Evolutionary conservation across 2,888 invertebrate species (phyloP).

Genomic region (Craniophora ligustri): DNA sequence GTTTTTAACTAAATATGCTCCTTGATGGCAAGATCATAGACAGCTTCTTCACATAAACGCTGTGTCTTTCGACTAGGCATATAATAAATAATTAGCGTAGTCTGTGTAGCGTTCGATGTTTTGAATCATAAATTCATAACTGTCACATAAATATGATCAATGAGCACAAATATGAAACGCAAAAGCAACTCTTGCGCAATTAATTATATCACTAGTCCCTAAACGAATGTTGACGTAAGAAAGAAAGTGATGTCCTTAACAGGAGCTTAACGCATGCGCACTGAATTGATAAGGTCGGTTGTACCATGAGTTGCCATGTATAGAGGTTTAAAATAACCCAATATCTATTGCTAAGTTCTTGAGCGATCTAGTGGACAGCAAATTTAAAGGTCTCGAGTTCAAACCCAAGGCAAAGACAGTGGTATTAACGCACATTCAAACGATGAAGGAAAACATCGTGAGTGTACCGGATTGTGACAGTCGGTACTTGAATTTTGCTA

Average conservation of each 20-base stretch:
- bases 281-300: slow-evolving; percentile 68
- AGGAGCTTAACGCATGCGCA: slow-evolving; percentile 67
- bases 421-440: too few relatives aligned
- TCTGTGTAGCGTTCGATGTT: not conserved
- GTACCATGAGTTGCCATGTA: slow-evolving; percentile 17
- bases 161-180: not conserved
- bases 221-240: slow-evolving; percentile 74
- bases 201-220: slow-evolving; percentile 75
- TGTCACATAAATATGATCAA: slow-evolving; percentile 17
- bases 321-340: slow-evolving; percentile 4
- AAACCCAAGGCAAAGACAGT: too few relatives aligned
- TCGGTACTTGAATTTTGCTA: too few relatives aligned
- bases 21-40: too few relatives aligned
- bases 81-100: too few relatives aligned
- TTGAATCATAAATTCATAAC: slow-evolving; percentile 2
- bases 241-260: slow-evolving; percentile 84
- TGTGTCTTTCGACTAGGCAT: not conserved
- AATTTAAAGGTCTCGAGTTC: too few relatives aligned
- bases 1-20: too few relatives aligned
- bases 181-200: slow-evolving; percentile 59
- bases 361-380: too few relatives aligned
- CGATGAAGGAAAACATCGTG: too few relatives aligned
- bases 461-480: too few relatives aligned
- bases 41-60: too few relatives aligned
- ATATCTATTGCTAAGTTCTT: too few relatives aligned